Conservation (phyloP, 1,140 invertebrate species). For the Plectrocnemia conspersa region DNA sequence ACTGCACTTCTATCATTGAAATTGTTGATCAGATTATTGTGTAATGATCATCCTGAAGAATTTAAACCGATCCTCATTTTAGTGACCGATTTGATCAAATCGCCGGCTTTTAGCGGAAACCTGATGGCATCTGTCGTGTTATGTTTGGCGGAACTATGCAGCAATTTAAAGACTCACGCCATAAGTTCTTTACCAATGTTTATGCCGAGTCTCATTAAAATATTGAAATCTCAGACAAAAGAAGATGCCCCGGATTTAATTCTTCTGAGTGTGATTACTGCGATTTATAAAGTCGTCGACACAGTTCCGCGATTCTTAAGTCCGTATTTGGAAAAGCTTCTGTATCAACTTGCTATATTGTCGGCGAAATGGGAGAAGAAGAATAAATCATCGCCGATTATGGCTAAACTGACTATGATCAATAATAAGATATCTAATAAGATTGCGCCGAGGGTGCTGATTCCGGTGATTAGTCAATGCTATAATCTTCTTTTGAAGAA, state of each 20-base stretch:
- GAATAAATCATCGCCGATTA: conserved; percentile 52
- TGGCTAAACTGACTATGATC: conserved; percentile 57
- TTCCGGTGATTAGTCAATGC: conserved; percentile 66
- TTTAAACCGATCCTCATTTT: conserved; percentile 62
- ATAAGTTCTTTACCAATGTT: conserved; percentile 68
- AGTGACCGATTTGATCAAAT: conserved; percentile 57
- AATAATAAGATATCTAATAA: conserved; percentile 62
- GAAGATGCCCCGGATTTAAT: conserved; percentile 52
- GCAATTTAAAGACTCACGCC: conserved; percentile 67
- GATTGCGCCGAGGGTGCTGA: conserved; percentile 69
- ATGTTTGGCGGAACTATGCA: conserved; percentile 75
- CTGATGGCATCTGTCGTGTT: conserved; percentile 70
- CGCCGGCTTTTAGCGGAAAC: conserved; percentile 59
- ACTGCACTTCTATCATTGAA: conserved; percentile 77
- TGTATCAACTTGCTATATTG: conserved; percentile 60
- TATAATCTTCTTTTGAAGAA: conserved; percentile 59
- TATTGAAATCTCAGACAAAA: conserved; percentile 50
- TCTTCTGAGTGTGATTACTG: conserved; percentile 59
- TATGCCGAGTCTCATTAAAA: conserved; percentile 70
- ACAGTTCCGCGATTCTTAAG: conserved; percentile 76
- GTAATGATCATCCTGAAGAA: conserved; percentile 55
- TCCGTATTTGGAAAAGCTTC: conserved; percentile 73
- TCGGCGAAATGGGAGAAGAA: conserved; percentile 49
- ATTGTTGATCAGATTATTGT: conserved; percentile 67
- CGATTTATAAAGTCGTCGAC: conserved; percentile 75